Evolutionary conservation across 2,888 invertebrate genomes (phyloP), one percentile per base, ranked within the genome.

Genomic region (Lithophane semibrunnea): DNA sequence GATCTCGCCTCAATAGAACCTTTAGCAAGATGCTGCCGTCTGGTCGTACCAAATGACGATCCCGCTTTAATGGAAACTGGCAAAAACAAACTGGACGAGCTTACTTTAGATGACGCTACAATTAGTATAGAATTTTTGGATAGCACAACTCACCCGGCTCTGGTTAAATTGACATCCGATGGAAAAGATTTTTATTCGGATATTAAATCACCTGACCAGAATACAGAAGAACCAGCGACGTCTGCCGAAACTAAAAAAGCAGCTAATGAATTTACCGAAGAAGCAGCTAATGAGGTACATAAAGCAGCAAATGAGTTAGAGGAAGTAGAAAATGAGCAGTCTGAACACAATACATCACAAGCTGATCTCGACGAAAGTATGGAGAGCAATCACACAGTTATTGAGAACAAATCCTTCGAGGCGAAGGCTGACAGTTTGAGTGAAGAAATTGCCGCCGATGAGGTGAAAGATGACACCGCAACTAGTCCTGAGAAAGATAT

Each of bases 91-190:
- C 89, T 96, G 13, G 94, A 96, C 56, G 92, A 93, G 10, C 90
- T 95, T 67, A 93, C 94, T 52, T 89, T 93, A 44, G 93, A 94
- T 73, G 93, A 93, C 61, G 85, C 89, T 18, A 94, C 95, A 90
- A 95, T 98, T 92, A 97, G 97, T 85, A 97, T 98, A 52, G 97
- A 97, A 88, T 97, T 97, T 89, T 93, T 98, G 89, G 96, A 97
- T 88, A 97, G 97, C 66, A 96, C 97, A 0, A 97, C 96, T 10
- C 97, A 97, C 84, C 97, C 97, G 1, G 95, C 97, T 29, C 92
- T 97, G 1, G 97, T 98, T 0, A 97, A 97, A 90, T 92, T 98
- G 64, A 93, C 95, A 37, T 90, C 97, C 1, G 94, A 98, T 74
- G 97, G 97, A 10, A 96, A 97, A 88, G 96, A 96, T 79, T 88